These are phyloP conservation scores for Neuroterus valhalla DNA, from an alignment of 1,140 invertebrate species.

Conservation along the genomic window DNA sequence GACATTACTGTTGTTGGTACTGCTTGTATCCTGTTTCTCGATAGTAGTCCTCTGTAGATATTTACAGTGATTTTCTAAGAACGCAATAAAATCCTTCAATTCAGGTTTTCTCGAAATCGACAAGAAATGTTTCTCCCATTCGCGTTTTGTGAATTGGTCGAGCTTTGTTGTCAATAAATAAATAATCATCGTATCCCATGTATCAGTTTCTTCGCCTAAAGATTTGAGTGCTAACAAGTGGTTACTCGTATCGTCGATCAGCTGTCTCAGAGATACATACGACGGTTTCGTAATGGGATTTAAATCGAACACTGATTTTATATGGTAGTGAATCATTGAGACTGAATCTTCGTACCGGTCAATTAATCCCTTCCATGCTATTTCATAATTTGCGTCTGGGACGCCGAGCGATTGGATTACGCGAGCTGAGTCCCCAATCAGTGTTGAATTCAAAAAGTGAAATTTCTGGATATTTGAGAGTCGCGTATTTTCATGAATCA, in stretches of 20 bases:
- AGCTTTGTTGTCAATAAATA: constrained; percentile 40
- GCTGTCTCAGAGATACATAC: constrained; percentile 15
- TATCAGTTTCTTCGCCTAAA: constrained; percentile 38
- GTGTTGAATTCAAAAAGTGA: constrained; percentile 27
- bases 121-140: constrained; percentile 35
- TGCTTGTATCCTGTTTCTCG: background rate
- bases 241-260: constrained; percentile 42
- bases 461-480: no score
- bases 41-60: constrained; percentile 7
- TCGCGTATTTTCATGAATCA: no score
- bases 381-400: constrained; percentile 31
- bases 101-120: background rate
- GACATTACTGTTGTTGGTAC: no score
- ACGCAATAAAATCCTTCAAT: background rate
- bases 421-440: constrained; percentile 16
- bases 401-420: constrained; percentile 13
- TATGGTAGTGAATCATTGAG: constrained; percentile 22
- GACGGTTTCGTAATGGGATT: constrained; percentile 26
- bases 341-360: constrained; percentile 32
- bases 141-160: constrained; percentile 38
- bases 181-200: constrained; percentile 45
- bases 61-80: constrained; percentile 30
- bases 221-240: constrained; percentile 41
- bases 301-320: constrained; percentile 28
- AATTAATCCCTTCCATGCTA: constrained; percentile 32